A percentile compares a stretch with the other conserved stretches of the same genome.
phyloP scores from a whole-genome alignment of 1,140 invertebrate species.

The Forficula auricularia region DNA sequence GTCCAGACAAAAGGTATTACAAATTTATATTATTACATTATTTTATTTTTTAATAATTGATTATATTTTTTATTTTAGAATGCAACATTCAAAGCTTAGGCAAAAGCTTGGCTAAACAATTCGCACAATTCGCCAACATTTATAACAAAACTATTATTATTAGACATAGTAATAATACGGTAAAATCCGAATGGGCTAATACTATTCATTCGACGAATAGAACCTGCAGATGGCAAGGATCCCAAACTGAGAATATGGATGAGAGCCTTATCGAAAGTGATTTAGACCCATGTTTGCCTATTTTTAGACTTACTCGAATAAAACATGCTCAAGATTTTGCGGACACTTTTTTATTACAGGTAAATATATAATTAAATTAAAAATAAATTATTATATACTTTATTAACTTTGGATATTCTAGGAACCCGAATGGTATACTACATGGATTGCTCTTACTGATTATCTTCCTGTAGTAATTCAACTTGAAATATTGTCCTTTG shows the following conservation, averaged over 20 bases:
- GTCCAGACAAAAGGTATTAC: slow-evolving; percentile 26
- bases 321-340: slow-evolving; percentile 32
- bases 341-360: slow-evolving; percentile 31
- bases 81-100: slow-evolving; percentile 19
- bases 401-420: slow-evolving; percentile 20
- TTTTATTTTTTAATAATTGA: slow-evolving; percentile 1
- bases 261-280: too few relatives aligned
- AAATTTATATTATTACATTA: not conserved
- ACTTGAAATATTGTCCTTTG: slow-evolving; percentile 31
- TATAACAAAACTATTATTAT: slow-evolving; percentile 5
- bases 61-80: slow-evolving; percentile 17
- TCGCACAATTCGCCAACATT: slow-evolving; percentile 11
- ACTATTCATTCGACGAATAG: slow-evolving; percentile 6
- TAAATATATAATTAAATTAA: slow-evolving; percentile 13
- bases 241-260: too few relatives aligned
- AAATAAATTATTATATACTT: too few relatives aligned
- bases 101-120: slow-evolving; percentile 15
- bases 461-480: slow-evolving; percentile 26
- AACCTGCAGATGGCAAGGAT: too few relatives aligned
- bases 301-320: slow-evolving; percentile 30
- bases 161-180: slow-evolving; percentile 11
- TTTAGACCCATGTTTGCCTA: slow-evolving; percentile 26
- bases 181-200: slow-evolving; percentile 10
- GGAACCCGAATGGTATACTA: slow-evolving; percentile 31
- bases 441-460: slow-evolving; percentile 29